Evolutionary conservation across 2,797 vertebrate species (phyloP), one percentile per base, ranked within the genome.

Genomic region (Acanthurus leucopareius): DNA sequence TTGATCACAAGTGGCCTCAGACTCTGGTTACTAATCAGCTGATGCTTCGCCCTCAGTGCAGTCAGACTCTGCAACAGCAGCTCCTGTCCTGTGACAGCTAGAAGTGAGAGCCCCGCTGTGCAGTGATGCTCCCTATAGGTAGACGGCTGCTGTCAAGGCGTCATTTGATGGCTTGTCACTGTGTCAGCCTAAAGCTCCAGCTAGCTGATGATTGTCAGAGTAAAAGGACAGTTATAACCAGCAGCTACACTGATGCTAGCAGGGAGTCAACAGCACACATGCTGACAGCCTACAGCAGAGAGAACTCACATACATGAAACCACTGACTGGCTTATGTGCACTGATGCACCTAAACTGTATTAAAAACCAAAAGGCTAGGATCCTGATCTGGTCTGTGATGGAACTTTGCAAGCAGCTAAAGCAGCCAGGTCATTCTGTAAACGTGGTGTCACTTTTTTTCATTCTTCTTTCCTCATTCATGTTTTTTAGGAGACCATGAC

Each of bases 401-500:
- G 49, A 54, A 25, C 63, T 25, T 13, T 10, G 38, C 25, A 9
- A 20, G 47, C 45, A 13, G 42, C 15, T 58, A 44, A 20, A 40
- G 14, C 19, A 22, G 19, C 6, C 2, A 44, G 25, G 20, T 38
- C 2, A 4, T 42, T 2, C 28, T 52, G 9, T 53, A 5, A 58
- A 40, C 14, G 5, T 4, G 7, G 0, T 56, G 6, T 25, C 10
- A 15, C n/a, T 56, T 9, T 8, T 20, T 57, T 42, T 53, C 14
- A 42, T 63, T 7, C 3, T 4, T n/a, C 11, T 67, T 14, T 49
- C 10, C 20, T 17, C 35, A 1, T 61, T 77, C 15, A 2, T 20
- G 25, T 65, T 0, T 47, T 64, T 64, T 75, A 99, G 98, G 97
- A 97, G 84, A 99, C 98, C 61, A 99, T 99, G 98, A 99, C 98